Evolutionary conservation across 2,113 vertebrate species (phyloP), one percentile per base, ranked within the genome.

Genomic region (Falcunculus frontatus): DNA sequence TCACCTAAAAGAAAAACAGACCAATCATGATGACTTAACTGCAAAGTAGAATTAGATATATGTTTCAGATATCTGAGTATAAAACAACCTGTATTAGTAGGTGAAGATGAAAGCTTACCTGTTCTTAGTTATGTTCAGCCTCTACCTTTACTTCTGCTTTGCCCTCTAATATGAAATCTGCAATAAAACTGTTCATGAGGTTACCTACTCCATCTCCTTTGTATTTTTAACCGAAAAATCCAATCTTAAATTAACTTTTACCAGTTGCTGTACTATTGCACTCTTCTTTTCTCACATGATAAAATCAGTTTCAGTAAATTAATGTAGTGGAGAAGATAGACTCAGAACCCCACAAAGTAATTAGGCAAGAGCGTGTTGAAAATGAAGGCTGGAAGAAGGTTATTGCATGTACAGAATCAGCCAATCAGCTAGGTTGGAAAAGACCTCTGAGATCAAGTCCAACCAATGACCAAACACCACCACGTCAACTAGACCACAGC

Each of bases 161-260:
- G 84, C 59, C 20, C 15, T 74, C 53, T 91, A 78, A 76, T 49
- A 73, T 9, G 35, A 82, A 91, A 93, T 55, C 79, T 69, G 23
- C 50, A 85, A 72, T 59, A 87, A 60, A 55, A 53, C 42, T 50
- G 26, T 29, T 35, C 30, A 62, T 63, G 30, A 84, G 11, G 21
- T 83, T 94, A 55, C 70, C 6, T 21, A 56, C 37, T 64, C 29
- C 46, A 70, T 56, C 11, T 44, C 62, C 56, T 39, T 46, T 27
- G 22, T 55, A 68, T 91, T 93, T 87, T 83, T 87, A 46, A 37
- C 72, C 39, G 86, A 95, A 93, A 92, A 95, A 78, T 73, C 21
- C 49, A 94, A 44, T 68, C 57, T 69, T 55, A 93, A 56, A 92
- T 89, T n/a, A 87, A 49, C 44, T 74, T 72, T 53, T 79, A 59